Evolutionary conservation across 23 tunicate species (phyloP).

Genomic region (Clavelina lepadiformis): DNA sequence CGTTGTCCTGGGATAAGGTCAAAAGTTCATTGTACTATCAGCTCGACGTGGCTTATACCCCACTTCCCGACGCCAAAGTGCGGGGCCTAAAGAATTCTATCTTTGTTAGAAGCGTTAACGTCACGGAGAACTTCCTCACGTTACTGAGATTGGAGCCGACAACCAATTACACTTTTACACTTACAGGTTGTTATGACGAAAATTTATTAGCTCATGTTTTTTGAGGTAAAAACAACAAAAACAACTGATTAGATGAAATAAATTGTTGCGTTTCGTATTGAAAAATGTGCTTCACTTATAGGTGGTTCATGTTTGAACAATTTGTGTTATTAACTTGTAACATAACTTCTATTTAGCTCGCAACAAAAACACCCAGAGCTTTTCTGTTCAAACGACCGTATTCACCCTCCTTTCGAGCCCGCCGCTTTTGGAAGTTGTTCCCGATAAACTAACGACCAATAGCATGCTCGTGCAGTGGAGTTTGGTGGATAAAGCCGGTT

Average conservation of each 20-base stretch:
- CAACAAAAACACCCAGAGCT: conserved; percentile 70
- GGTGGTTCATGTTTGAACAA: no score
- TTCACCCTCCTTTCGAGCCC: conserved; percentile 71
- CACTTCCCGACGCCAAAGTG: conserved; percentile 5
- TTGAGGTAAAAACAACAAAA: no score
- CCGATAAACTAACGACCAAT: conserved; percentile 52
- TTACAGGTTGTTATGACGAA: conserved; percentile 72
- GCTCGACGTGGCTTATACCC: conserved; percentile 30
- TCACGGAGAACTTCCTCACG: neutral
- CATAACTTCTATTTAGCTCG: conserved; percentile 43
- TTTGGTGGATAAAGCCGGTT: conserved; percentile 44
- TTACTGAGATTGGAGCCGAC: conserved; percentile 33
- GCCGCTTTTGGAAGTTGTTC: conserved; percentile 31
- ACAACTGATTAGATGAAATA: no score
- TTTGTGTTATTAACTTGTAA: no score
- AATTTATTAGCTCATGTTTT: no score
- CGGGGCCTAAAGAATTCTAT: no score
- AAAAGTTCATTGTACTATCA: conserved; percentile 26
- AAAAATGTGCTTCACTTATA: no score
- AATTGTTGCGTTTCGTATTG: no score
- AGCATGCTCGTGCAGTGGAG: conserved; percentile 60
- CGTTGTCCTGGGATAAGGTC: conserved; percentile 47
- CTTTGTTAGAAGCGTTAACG: conserved; percentile 7
- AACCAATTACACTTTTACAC: conserved; percentile 67
- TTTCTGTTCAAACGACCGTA: conserved; percentile 36